phyloP scores from a whole-genome alignment of 2,888 invertebrate genomes.

The Cantharis lateralis region DNA sequence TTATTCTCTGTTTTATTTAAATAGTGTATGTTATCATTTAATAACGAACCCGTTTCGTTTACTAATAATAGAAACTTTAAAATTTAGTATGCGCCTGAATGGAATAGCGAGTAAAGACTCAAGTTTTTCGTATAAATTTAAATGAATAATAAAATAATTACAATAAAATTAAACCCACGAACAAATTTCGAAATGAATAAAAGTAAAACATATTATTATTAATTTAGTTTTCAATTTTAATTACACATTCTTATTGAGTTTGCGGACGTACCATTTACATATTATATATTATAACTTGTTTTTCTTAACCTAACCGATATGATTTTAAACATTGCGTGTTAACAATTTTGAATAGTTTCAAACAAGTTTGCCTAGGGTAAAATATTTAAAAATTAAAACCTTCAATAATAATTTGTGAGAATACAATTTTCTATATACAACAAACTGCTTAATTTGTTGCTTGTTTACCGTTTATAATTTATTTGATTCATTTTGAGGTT shows the following conservation, averaged over 20 bases:
- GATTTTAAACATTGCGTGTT: background rate
- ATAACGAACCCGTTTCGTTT: background rate
- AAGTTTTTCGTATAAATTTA: background rate
- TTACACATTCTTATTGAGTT: background rate
- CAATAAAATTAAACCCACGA: background rate
- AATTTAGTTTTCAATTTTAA: background rate
- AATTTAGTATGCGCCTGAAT: background rate
- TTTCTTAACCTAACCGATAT: background rate
- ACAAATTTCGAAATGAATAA: background rate
- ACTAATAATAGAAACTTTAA: background rate
- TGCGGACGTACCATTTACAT: background rate
- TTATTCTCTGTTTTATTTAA: background rate
- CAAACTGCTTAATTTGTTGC: background rate
- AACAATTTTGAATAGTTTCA: background rate
- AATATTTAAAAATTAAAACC: background rate
- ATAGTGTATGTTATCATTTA: background rate
- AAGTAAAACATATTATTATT: background rate
- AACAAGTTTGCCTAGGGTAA: background rate
- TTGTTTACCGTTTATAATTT: background rate
- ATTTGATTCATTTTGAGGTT: background rate
- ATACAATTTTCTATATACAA: background rate
- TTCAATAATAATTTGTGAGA: background rate
- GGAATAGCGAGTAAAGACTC: background rate
- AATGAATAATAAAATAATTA: background rate
- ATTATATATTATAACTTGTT: no score